Evolutionary conservation across 1,140 invertebrate species (phyloP).

Genomic region (Drosophila navojoa): DNA sequence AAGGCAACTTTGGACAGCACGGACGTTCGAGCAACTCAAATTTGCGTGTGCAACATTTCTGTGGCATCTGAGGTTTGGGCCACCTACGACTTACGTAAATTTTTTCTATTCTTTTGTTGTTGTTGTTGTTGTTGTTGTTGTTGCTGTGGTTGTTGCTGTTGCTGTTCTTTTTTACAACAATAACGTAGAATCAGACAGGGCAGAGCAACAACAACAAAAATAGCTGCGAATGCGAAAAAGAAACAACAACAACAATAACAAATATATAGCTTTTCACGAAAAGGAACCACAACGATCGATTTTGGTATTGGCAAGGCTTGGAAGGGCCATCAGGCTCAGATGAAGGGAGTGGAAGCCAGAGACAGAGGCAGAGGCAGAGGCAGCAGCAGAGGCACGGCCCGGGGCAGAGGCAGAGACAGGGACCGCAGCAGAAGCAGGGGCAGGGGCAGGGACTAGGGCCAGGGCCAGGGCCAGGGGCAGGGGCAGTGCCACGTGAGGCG

Average conservation of each 20-base stretch:
- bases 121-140: no score
- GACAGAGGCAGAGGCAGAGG: no score
- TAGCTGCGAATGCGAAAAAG: conserved; percentile 21
- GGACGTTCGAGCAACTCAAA: conserved; percentile 51
- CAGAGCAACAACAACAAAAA: conserved; percentile 39
- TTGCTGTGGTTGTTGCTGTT: no score
- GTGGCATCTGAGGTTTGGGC: conserved; percentile 5
- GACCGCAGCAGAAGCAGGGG: no score
- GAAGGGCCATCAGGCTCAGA: conserved; percentile 11
- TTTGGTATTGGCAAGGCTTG: conserved; percentile 68
- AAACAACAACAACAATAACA: conserved; percentile 3
- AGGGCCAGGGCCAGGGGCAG: background rate
- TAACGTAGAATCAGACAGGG: conserved; percentile 49
- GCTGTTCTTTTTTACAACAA: conserved; percentile 59
- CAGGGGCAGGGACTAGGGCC: background rate
- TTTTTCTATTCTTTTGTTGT: conserved; percentile 43
- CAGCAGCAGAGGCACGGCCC: no score
- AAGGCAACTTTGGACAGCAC: conserved; percentile 69
- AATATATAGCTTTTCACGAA: conserved; percentile 67
- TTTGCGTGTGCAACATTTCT: conserved; percentile 61
- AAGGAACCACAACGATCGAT: conserved; percentile 77
- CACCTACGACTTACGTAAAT: conserved; percentile 71
- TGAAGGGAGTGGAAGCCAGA: background rate
- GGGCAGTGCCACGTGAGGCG: conserved; percentile 46
- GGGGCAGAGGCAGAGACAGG: no score